Base-by-base conservation (phyloP, 2,113 vertebrate species). In the Euleptes europaea region DNA sequence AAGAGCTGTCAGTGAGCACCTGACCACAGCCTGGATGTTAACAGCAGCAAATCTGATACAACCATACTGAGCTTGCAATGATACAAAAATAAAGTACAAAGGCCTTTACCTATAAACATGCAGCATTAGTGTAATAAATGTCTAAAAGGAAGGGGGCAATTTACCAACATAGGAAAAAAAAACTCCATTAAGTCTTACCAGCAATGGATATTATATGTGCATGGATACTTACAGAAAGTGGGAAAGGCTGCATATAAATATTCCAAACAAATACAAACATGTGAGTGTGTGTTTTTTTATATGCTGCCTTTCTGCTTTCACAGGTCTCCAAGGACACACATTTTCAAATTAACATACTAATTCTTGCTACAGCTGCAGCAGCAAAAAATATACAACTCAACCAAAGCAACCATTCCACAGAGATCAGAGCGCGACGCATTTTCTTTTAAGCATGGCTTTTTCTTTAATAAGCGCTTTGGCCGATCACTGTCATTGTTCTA, bases 401-500 rank as follows among this genome's bases (percentile, higher is more conserved):
- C 35, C 35, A 72, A 75, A 69, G 54, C 76, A 44, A 88, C 84
- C 49, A 66, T 92, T 89, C 83, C 0, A 0, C 65, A 85, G 92
- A 91, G 90, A 89, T 83, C 31, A 89, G 91, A 89, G 65, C 26
- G 80, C 72, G 78, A 78, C 72, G 82, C 82, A 83, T 92, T 93
- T 92, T 90, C 83, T 84, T 86, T 85, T 9, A 84, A 90, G 90
- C 85, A 92, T 42, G 51, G 91, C 86, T 23, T 77, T 91, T 86
- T 91, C 93, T 94, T 94, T 94, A 95, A 94, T 92, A 94, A 92
- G 93, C 70, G 88, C 88, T 92, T 90, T 90, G 94, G 91, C 89
- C 38, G 87, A 95, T 95, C 94, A 91, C 94, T 96, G 96, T 96
- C 96, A 95, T 93, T 94, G 94, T 94, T 95, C 94, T 93, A 94